Conservation (phyloP, 2,797 vertebrate genomes). For the Eulemur mongoz region DNA sequence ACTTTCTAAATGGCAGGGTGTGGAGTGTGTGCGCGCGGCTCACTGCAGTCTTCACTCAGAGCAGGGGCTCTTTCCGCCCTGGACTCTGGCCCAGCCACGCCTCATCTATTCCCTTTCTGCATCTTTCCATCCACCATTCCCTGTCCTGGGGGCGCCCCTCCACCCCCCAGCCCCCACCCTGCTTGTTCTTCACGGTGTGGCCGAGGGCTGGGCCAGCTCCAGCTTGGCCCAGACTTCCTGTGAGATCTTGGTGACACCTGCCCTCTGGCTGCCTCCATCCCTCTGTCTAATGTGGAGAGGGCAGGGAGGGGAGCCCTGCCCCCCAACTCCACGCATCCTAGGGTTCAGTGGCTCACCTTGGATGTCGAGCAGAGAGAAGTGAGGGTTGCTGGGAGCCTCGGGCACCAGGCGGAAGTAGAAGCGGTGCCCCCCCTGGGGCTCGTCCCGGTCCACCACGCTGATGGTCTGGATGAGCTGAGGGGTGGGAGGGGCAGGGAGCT, state of each 20-base stretch:
- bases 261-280: neutral
- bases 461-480: conserved; percentile 97
- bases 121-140: neutral
- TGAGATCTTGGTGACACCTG: neutral
- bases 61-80: neutral
- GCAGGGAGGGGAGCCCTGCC: neutral
- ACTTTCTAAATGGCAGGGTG: neutral
- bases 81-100: neutral
- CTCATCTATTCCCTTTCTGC: neutral
- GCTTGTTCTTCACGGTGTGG: neutral
- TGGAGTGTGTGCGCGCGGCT: neutral
- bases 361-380: conserved; percentile 95
- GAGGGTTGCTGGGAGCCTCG: conserved; percentile 90
- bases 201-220: neutral
- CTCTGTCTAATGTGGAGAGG: neutral
- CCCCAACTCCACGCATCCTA: neutral
- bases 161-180: neutral
- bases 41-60: neutral
- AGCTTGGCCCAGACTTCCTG: neutral
- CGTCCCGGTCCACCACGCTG: conserved; percentile 96
- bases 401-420: conserved; percentile 95
- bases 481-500: neutral
- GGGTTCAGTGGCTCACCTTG: conserved; percentile 87
- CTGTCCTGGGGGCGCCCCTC: neutral
- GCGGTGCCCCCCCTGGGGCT: conserved; percentile 94